These are phyloP conservation scores for Forbesichthys papilliferus DNA, from an alignment of 2,113 vertebrate genomes.

Conservation along the genomic window DNA sequence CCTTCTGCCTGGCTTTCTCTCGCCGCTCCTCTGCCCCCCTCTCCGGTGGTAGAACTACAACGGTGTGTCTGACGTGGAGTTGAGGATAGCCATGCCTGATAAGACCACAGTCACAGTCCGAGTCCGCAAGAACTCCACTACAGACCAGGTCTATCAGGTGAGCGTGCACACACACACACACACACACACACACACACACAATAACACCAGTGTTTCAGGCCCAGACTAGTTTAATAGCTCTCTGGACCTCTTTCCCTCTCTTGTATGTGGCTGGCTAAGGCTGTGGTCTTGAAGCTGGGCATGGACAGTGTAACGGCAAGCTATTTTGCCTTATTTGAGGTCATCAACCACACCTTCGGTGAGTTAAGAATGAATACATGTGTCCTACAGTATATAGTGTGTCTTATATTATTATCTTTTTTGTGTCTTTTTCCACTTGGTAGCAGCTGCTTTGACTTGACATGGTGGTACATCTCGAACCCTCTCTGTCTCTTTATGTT, in stretches of 20 bases:
- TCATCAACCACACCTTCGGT: slow-evolving; percentile 96
- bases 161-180: slow-evolving; percentile 22
- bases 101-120: slow-evolving; percentile 85
- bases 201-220: background rate
- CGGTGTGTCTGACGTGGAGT: slow-evolving; percentile 90
- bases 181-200: slow-evolving; percentile 2
- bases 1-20: background rate
- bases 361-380: slow-evolving; percentile 53
- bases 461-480: too few relatives aligned
- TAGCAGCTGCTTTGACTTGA: slow-evolving; percentile 3
- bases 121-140: slow-evolving; percentile 95
- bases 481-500: background rate
- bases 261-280: slow-evolving; percentile 67
- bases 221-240: background rate
- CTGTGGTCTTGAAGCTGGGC: slow-evolving; percentile 86
- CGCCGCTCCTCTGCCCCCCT: slow-evolving; percentile 1
- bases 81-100: slow-evolving; percentile 90
- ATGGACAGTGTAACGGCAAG: slow-evolving; percentile 92
- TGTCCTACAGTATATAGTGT: background rate
- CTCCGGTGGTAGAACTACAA: slow-evolving; percentile 85
- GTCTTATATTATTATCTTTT: background rate
- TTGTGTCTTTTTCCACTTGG: slow-evolving; percentile 5
- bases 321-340: slow-evolving; percentile 96
- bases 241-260: slow-evolving; percentile 1
- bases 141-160: slow-evolving; percentile 98